Evolutionary conservation across 1,140 invertebrate genomes (phyloP).

Genomic region (Dendrolimus punctatus): DNA sequence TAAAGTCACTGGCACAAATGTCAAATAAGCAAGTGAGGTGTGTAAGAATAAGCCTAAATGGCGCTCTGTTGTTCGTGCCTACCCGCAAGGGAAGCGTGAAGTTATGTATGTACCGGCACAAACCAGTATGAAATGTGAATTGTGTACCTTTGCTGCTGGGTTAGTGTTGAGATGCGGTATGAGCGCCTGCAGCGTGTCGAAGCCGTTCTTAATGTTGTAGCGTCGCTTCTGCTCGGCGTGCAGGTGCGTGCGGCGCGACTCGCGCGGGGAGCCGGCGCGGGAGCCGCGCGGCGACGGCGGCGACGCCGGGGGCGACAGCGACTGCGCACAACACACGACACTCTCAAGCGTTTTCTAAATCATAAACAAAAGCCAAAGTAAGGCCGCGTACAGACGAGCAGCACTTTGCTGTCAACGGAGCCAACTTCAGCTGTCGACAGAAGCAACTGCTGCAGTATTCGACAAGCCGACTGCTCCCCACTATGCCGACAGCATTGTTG

Average conservation of each 20-base stretch:
- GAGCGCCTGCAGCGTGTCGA: constrained; percentile 94
- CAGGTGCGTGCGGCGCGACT: constrained; percentile 89
- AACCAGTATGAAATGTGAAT: not conserved
- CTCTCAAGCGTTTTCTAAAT: constrained; percentile 1
- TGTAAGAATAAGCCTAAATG: no score
- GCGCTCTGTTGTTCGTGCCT: no score
- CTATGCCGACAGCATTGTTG: no score
- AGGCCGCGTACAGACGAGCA: no score
- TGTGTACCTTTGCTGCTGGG: constrained; percentile 87
- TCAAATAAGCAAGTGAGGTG: no score
- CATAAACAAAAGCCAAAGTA: not conserved
- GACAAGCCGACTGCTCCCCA: no score
- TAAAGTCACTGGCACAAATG: not conserved
- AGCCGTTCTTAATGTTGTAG: constrained; percentile 98
- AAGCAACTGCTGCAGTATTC: no score
- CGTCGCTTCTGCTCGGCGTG: constrained; percentile 98
- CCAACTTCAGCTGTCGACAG: no score
- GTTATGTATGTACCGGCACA: no score
- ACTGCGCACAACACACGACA: constrained; percentile 21
- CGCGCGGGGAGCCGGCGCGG: constrained; percentile 50
- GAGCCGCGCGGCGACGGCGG: constrained; percentile 63
- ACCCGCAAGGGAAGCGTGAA: no score
- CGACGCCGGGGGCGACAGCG: constrained; percentile 54
- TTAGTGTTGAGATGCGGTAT: constrained; percentile 94
- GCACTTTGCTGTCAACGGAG: no score